Percentiles rank a stretch among this genome's conserved stretches.
These are phyloP conservation scores for Apamea epomidion DNA, from an alignment of 2,888 invertebrate species.

Conservation along the genomic window DNA sequence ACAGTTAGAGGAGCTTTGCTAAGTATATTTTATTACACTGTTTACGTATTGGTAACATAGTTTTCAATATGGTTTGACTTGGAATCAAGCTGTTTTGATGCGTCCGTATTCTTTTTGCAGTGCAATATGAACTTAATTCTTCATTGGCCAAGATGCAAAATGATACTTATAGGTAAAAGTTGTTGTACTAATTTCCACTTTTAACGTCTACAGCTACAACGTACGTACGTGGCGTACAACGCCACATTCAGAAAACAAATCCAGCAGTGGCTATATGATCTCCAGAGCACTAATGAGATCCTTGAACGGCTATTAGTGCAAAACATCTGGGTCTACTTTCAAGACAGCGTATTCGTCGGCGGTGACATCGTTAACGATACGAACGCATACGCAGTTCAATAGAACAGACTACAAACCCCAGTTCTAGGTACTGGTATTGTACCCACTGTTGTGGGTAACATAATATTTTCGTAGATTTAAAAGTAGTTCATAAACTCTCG, in stretches of 20 bases:
- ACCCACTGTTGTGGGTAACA: background rate
- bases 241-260: slow-evolving; percentile 99
- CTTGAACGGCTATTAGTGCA: slow-evolving; percentile 99
- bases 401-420: background rate
- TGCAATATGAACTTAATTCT: background rate
- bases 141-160: too few species aligned
- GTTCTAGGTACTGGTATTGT: background rate
- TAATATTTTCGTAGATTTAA: background rate
- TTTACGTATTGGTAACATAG: slow-evolving; percentile 27
- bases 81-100: slow-evolving; percentile 13
- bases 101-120: background rate
- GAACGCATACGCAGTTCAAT: background rate
- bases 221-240: too few species aligned
- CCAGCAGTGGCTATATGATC: slow-evolving; percentile 98
- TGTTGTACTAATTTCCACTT: background rate
- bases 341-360: slow-evolving; percentile 98
- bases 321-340: slow-evolving; percentile 99
- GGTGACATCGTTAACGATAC: slow-evolving; percentile 97
- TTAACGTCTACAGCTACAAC: slow-evolving; percentile 92
- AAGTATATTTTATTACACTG: slow-evolving; percentile 51
- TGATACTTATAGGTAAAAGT: background rate
- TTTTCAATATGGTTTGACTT: slow-evolving; percentile 8
- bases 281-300: slow-evolving; percentile 99
- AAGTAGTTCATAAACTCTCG: background rate
- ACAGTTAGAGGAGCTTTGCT: slow-evolving; percentile 38